Evolutionary conservation across 2,113 vertebrate genomes (phyloP).

Genomic region (Mormyrus lacerda): DNA sequence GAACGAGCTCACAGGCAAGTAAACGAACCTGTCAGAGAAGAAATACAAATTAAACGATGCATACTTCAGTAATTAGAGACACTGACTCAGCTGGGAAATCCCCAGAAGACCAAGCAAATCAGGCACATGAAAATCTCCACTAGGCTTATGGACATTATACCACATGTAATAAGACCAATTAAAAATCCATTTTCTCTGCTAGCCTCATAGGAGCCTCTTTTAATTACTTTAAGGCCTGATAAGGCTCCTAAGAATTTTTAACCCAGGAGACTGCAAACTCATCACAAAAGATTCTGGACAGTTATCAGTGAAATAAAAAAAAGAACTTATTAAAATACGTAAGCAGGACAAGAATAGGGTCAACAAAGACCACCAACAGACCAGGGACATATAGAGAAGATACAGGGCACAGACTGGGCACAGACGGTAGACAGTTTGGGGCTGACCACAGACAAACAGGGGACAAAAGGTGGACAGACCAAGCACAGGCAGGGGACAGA

Average conservation of each 20-base stretch:
- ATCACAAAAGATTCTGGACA: conserved; percentile 4
- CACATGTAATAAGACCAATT: conserved; percentile 2
- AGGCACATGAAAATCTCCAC: background rate
- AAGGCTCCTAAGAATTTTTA: background rate
- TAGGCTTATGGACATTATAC: conserved; percentile 3
- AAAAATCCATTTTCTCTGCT: conserved; percentile 12
- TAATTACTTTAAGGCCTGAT: conserved; percentile 8
- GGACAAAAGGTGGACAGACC: background rate
- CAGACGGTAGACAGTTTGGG: background rate
- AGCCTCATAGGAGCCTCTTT: background rate
- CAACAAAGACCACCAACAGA: background rate
- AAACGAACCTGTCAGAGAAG: background rate
- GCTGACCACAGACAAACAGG: background rate
- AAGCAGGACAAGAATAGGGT: background rate
- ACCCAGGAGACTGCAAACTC: background rate
- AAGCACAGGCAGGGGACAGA: background rate
- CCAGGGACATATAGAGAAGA: background rate
- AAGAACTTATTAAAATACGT: background rate
- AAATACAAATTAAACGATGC: background rate
- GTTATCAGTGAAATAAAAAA: background rate
- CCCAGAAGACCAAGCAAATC: background rate
- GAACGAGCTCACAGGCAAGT: background rate
- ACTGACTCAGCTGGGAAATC: background rate
- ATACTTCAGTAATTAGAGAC: background rate
- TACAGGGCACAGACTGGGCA: conserved; percentile 7